phyloP scores from a whole-genome alignment of 2,797 vertebrate species.

The Uromys caudimaculatus region DNA sequence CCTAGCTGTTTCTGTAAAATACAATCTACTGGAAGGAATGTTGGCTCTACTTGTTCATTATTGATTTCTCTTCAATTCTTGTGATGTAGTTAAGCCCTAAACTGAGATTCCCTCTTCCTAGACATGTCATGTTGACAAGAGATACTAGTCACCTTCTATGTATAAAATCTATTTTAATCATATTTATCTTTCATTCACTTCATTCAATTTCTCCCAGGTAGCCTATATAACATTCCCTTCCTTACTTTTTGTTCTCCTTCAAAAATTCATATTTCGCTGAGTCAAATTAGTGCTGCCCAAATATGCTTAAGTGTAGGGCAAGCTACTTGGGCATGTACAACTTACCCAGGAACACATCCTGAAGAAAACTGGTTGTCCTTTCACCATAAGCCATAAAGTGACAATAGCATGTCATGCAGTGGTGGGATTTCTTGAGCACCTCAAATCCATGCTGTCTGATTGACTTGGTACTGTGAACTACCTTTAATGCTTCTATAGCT shows the following conservation, averaged over 20 bases:
- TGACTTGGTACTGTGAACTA: neutral
- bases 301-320: neutral
- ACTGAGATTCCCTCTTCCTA: neutral
- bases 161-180: neutral
- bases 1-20: slow-evolving; percentile 7
- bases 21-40: neutral
- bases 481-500: neutral
- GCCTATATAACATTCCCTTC: neutral
- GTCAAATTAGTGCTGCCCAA: neutral
- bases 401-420: neutral
- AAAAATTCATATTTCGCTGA: neutral
- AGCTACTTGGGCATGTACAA: neutral
- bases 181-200: neutral
- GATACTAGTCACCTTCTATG: neutral
- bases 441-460: neutral
- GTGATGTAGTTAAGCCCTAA: neutral
- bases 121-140: neutral
- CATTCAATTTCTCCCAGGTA: neutral
- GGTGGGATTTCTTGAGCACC: neutral
- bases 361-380: neutral
- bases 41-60: neutral
- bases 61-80: no score
- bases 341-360: neutral
- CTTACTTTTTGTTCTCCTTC: neutral
- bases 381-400: neutral